A percentile compares a stretch with the other conserved stretches of the same genome.
Evolutionary conservation across 2,113 vertebrate species (phyloP).

Genomic region (Hydrochoerus hydrochaeris): DNA sequence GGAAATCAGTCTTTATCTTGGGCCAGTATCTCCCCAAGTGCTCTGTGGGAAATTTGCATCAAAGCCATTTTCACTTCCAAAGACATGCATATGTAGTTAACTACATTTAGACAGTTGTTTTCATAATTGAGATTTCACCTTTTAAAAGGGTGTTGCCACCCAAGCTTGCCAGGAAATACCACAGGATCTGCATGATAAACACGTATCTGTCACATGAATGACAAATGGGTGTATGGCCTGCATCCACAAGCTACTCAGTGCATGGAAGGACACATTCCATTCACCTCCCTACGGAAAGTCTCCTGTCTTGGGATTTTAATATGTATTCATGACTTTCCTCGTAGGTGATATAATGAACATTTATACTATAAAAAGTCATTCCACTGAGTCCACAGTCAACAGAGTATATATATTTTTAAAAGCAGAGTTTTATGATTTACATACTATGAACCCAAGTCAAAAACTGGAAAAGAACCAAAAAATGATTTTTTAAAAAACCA

Average conservation of each 20-base stretch:
- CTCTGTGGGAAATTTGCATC: background rate
- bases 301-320: background rate
- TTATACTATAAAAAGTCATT: background rate
- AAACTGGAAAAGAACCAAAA: slow-evolving; percentile 10
- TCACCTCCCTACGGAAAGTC: background rate
- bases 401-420: background rate
- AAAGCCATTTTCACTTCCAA: slow-evolving; percentile 21
- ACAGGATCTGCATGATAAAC: no score
- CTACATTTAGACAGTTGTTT: background rate
- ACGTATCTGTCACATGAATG: background rate
- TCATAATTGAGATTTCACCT: background rate
- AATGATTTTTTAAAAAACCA: slow-evolving; percentile 55
- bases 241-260: background rate
- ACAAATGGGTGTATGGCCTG: accelerated
- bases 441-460: background rate
- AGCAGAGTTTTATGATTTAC: slow-evolving; percentile 6
- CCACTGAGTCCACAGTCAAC: background rate
- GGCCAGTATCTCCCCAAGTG: background rate
- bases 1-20: background rate
- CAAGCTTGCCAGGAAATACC: background rate
- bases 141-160: background rate
- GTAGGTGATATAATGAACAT: background rate
- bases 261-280: background rate
- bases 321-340: background rate
- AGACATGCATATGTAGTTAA: background rate